Evolutionary conservation across 1,140 invertebrate genomes (phyloP), one percentile per base, ranked within the genome.

Genomic region (Cryptotermes secundus): DNA sequence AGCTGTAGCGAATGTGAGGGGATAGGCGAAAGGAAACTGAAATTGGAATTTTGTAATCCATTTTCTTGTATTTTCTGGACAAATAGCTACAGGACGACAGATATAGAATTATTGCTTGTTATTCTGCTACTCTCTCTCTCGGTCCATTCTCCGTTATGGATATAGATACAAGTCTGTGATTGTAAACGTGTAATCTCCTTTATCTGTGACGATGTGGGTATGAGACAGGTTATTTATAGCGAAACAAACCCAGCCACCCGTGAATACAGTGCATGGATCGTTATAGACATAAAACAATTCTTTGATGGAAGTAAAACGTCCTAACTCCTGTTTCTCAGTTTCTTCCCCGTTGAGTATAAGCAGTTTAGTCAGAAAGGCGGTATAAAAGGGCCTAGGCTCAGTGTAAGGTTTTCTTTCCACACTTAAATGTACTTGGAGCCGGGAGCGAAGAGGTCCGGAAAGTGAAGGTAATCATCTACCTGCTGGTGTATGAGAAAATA

Each of bases 31-130:
- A 59, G 53, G 53, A n/a, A 31, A 72, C n/a, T 4, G 59, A n/a
- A 72, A 72, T 72, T 72, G 59, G 59, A 72, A 72, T 72, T 59
- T 72, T 26, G 26, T 72, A 72, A 72, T 31, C 59, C 59, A 72
- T 72, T 72, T 72, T 72, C 59, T 72, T 72, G 59, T 72, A 31
- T 72, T 31, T 72, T 72, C 59, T 31, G 59, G 59, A 72, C 59
- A 72, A 72, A 31, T 72, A 72, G 59, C 59, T 72, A 14, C n/a
- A 72, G 26, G 59, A 72, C 59, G 59, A 72, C 59, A 72, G 26
- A 72, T 31, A 72, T 31, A 72, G 59, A 72, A 72, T 72, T 72
- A 72, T 72, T 31, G 59, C 26, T 72, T n/a, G n/a, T 26, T 72
- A 31, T 31, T 31, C 31, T 31, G 26, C n/a, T 72, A 72, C 26